Conservation (phyloP, 2,797 vertebrate species). For the Cyprinella venusta region DNA sequence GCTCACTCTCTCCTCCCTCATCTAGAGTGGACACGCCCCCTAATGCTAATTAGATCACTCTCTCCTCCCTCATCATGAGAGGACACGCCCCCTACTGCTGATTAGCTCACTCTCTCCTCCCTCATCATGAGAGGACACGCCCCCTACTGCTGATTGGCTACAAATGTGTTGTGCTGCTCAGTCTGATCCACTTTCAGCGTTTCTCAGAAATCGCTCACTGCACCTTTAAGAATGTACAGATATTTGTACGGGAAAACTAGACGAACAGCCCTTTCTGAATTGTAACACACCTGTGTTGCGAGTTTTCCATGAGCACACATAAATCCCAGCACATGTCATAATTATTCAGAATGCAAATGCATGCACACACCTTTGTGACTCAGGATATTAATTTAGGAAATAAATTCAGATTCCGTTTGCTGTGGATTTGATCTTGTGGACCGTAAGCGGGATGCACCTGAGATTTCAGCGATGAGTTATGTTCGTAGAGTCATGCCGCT, state of each 20-base stretch:
- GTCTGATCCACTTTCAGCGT: too few relatives aligned
- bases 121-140: too few relatives aligned
- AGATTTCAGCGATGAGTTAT: slow-evolving; percentile 38
- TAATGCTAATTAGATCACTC: too few relatives aligned
- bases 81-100: too few relatives aligned
- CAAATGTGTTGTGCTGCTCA: too few relatives aligned
- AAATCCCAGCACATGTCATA: not conserved
- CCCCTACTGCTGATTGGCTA: too few relatives aligned
- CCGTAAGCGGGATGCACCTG: slow-evolving; percentile 9
- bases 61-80: too few relatives aligned
- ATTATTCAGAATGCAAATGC: slow-evolving; percentile 20
- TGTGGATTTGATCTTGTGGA: slow-evolving; percentile 30
- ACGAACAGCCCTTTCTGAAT: not conserved
- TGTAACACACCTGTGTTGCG: too few relatives aligned
- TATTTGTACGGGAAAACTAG: not conserved
- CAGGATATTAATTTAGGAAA: not conserved
- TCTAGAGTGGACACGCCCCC: too few relatives aligned
- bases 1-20: too few relatives aligned
- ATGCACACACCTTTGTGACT: slow-evolving; percentile 7
- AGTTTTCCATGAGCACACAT: not conserved
- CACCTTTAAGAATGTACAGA: not conserved
- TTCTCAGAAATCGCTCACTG: too few relatives aligned
- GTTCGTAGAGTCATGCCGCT: slow-evolving; percentile 7
- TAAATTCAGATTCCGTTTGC: slow-evolving; percentile 3
- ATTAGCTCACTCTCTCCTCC: too few relatives aligned